These are phyloP conservation scores for Ceyx erithaca DNA, from an alignment of 2,797 vertebrate genomes.

Conservation along the genomic window DNA sequence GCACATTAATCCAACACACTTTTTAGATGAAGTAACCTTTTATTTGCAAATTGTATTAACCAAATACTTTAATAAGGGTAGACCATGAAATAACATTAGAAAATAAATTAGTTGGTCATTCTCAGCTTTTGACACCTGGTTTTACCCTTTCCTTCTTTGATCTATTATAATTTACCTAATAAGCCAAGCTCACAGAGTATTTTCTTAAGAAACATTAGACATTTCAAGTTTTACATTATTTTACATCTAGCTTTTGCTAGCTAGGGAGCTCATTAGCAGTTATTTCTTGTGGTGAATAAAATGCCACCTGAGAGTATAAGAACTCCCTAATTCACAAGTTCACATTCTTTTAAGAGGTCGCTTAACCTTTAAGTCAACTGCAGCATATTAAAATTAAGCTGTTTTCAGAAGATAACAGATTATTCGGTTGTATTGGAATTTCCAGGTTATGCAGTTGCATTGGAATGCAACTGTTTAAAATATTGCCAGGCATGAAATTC, in stretches of 20 bases:
- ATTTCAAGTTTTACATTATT: conserved; percentile 70
- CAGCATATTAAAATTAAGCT: conserved; percentile 65
- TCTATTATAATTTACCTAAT: conserved; percentile 58
- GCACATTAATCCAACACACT: not conserved
- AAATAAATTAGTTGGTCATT: conserved; percentile 55
- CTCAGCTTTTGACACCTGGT: conserved; percentile 52
- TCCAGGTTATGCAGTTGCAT: conserved; percentile 40
- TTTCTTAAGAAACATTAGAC: conserved; percentile 32
- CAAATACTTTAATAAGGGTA: conserved; percentile 20
- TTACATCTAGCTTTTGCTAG: conserved; percentile 62
- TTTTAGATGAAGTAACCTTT: conserved; percentile 7
- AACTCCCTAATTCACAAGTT: conserved; percentile 69
- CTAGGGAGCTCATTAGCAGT: conserved; percentile 71
- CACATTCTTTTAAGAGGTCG: conserved; percentile 73
- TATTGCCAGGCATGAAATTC: conserved; percentile 18
- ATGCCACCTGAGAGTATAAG: conserved; percentile 58
- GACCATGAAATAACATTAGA: conserved; percentile 30
- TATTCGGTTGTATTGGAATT: conserved; percentile 51
- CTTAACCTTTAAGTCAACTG: conserved; percentile 73
- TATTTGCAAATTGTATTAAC: conserved; percentile 39
- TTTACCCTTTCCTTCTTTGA: conserved; percentile 56
- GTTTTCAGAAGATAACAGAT: conserved; percentile 60
- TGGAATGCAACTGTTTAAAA: conserved; percentile 52
- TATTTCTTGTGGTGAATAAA: conserved; percentile 72
- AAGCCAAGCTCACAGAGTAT: conserved; percentile 14